Conservation (phyloP, 2,888 invertebrate species). For the Pterobdella sp. region DNA sequence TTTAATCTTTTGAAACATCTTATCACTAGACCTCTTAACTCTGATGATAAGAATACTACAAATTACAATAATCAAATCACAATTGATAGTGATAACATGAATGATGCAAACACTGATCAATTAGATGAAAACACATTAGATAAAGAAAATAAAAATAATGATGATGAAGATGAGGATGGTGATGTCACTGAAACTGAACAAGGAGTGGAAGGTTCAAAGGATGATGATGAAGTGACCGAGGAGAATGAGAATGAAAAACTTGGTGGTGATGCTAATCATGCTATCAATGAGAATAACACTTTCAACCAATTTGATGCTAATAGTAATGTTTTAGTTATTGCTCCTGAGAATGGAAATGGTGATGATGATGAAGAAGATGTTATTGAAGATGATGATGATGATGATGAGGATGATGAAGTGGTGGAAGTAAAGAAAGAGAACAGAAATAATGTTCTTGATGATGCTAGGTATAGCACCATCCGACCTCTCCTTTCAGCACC, state of each 20-base stretch:
- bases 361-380: not conserved
- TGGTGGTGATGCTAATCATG: not conserved
- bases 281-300: not conserved
- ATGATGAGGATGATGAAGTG: not conserved
- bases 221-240: not conserved
- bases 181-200: not conserved
- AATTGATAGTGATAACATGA: not conserved
- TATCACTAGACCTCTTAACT: too few relatives aligned
- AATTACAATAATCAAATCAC: not conserved
- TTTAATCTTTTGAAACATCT: not conserved
- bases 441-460: constrained; percentile 19
- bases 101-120: too few relatives aligned
- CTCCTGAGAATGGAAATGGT: constrained; percentile 1
- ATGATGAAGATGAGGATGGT: too few relatives aligned
- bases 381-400: not conserved
- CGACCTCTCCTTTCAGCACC: constrained; percentile 17
- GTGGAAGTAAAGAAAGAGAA: not conserved
- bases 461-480: not conserved
- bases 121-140: too few relatives aligned
- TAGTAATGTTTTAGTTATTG: not conserved
- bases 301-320: not conserved
- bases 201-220: not conserved
- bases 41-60: not conserved
- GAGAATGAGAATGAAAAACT: not conserved
- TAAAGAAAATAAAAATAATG: too few relatives aligned